Base-by-base conservation (phyloP, 2,797 vertebrate genomes). In the Tadarida brasiliensis region DNA sequence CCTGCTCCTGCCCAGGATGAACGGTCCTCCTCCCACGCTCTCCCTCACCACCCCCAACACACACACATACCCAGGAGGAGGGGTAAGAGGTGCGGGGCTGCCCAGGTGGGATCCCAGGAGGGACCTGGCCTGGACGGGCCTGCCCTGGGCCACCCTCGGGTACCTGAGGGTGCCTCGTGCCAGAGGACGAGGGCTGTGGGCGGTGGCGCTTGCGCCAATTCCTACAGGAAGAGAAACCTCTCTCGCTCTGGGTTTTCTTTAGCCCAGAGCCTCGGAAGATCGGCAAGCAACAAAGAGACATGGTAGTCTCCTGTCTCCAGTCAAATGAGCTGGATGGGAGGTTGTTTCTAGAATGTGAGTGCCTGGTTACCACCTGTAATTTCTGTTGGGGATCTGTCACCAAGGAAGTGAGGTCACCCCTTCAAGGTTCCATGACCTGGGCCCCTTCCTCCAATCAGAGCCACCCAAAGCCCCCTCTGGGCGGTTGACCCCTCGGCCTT, bases 141-240 rank as follows among this genome's bases (percentile, higher is more conserved):
- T 61, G 26, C 35, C 35, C 78, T 7, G 35, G 56, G 26, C 26
- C 30, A 9, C 56, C 78, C 24, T 61, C 33, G 10, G 35, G 44
- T 19, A 81, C 78, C 78, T 11, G 15, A 61, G 0, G 35, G 35
- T 19, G 57, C 57, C 26, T 61, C 26, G 0, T 20, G 78, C 24
- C 78, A 61, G 22, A 19, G 35, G 57, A 9, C 6, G 1, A 47
- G 5, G 5, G 15, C 0, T 2, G 20, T 61, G 2, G 3, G 24
- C 4, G 10, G 16, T 10, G 26, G 17, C 19, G 11, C 10, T 14
- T 7, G 0, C 7, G 17, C 5, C 35, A 2, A 2, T 19, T 16
- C 19, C 57, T 44, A 4, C 16, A 11, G 57, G 15, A 28, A 44
- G 30, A 77, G 49, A 12, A 22, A 33, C 30, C 12, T 54, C 4